These are phyloP conservation scores for Heliconius erato DNA, from an alignment of 2,888 invertebrate species.

Conservation along the genomic window DNA sequence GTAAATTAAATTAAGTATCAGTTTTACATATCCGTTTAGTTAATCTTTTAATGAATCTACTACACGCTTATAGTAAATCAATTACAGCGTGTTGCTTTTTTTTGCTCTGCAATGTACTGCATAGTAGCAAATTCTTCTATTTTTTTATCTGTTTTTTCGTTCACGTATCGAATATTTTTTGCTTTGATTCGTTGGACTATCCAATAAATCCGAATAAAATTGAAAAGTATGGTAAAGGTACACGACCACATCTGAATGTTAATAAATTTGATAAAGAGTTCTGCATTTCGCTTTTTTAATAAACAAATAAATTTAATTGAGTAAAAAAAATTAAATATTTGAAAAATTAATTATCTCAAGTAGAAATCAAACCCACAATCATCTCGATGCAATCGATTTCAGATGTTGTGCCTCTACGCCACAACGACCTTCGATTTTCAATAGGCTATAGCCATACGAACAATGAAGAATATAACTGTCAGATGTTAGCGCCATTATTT, in stretches of 20 bases:
- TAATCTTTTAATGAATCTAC: too few species aligned
- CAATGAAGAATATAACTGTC: background rate
- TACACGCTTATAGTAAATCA: background rate
- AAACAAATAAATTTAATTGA: too few species aligned
- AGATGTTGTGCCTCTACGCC: background rate
- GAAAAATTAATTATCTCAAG: background rate
- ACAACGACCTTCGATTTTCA: background rate
- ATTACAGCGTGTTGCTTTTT: background rate
- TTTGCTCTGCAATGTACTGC: background rate
- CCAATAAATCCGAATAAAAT: slow-evolving; percentile 21
- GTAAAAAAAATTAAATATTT: too few species aligned
- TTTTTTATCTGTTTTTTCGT: slow-evolving; percentile 30
- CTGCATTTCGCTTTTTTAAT: too few species aligned
- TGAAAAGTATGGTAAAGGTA: slow-evolving; percentile 5
- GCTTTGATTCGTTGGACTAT: background rate
- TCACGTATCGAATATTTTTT: slow-evolving; percentile 34
- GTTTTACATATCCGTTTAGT: too few species aligned
- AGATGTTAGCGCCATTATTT: slow-evolving; percentile 7
- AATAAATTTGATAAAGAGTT: background rate
- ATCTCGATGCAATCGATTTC: background rate
- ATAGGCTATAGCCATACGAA: background rate
- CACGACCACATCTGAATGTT: background rate
- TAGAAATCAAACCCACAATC: background rate
- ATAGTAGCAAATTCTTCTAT: slow-evolving; percentile 11
- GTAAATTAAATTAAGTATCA: too few species aligned